These are phyloP conservation scores for Dermatophagoides farinae DNA, from an alignment of 1,140 invertebrate species.

Conservation along the genomic window DNA sequence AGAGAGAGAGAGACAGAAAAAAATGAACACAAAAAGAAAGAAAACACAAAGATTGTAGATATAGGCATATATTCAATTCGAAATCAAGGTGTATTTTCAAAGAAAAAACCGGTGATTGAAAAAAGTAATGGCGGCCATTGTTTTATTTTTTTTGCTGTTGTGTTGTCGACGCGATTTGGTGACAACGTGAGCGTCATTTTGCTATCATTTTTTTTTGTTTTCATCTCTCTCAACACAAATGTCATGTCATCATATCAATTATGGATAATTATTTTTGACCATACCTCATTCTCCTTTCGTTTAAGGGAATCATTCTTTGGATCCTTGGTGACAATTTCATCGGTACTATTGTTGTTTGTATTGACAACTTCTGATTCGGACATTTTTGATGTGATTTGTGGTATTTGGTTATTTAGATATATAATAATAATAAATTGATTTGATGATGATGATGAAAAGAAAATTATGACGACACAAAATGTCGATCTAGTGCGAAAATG, in stretches of 20 bases:
- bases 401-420: not conserved
- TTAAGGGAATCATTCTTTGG: slow-evolving; percentile 10
- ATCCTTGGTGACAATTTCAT: slow-evolving; percentile 5
- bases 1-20: not conserved
- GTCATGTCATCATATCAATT: not conserved
- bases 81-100: too few species aligned
- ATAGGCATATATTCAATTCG: not conserved
- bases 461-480: not conserved
- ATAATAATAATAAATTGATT: not conserved
- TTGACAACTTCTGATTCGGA: slow-evolving; percentile 10
- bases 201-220: too few species aligned
- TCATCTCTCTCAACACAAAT: not conserved
- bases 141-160: not conserved
- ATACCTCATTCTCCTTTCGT: slow-evolving; percentile 10
- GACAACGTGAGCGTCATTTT: too few species aligned
- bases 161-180: not conserved
- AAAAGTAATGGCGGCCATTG: not conserved
- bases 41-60: not conserved
- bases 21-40: too few species aligned
- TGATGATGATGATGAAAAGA: not conserved
- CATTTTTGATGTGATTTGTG: not conserved
- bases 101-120: too few species aligned
- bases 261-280: not conserved
- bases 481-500: not conserved
- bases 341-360: slow-evolving; percentile 10